Conservation (phyloP, 2,888 invertebrate genomes). For the Andricus curvator region DNA sequence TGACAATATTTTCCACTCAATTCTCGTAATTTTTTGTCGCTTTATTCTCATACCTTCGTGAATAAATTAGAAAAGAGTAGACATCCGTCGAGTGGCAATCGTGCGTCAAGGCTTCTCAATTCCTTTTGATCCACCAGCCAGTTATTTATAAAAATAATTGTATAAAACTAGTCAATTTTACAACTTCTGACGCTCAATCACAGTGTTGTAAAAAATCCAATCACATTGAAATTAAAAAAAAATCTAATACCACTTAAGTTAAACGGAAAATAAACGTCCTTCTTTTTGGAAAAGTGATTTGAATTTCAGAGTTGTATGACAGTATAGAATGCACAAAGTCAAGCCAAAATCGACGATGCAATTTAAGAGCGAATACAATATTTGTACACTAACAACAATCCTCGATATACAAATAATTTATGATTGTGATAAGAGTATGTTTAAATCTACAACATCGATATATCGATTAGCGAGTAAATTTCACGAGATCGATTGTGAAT, state of each 20-base stretch:
- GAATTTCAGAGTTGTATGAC: conserved; percentile 77
- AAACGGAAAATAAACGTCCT: conserved; percentile 46
- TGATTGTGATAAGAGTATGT: background rate
- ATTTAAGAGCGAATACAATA: conserved; percentile 31
- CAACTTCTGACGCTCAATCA: conserved; percentile 77
- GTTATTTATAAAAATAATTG: conserved; percentile 78
- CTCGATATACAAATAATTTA: conserved; percentile 33
- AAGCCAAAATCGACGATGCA: conserved; percentile 72
- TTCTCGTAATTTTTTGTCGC: background rate
- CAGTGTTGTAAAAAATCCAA: conserved; percentile 69
- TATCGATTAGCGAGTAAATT: conserved; percentile 9
- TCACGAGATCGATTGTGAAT: background rate
- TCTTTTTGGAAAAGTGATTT: conserved; percentile 65
- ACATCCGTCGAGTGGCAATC: background rate
- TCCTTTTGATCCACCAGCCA: conserved; percentile 71
- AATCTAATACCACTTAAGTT: conserved; percentile 41
- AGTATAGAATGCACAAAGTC: conserved; percentile 74
- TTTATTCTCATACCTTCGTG: background rate
- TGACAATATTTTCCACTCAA: background rate
- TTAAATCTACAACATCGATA: conserved; percentile 9
- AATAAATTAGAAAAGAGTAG: conserved; percentile 11
- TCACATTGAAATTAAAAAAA: conserved; percentile 51
- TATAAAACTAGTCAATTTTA: conserved; percentile 78
- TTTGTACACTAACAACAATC: conserved; percentile 24
- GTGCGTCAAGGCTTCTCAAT: conserved; percentile 44